Percentiles rank a stretch among this genome's conserved stretches.
Evolutionary conservation across 2,113 vertebrate genomes (phyloP).

Genomic region (Anolis carolinensis): DNA sequence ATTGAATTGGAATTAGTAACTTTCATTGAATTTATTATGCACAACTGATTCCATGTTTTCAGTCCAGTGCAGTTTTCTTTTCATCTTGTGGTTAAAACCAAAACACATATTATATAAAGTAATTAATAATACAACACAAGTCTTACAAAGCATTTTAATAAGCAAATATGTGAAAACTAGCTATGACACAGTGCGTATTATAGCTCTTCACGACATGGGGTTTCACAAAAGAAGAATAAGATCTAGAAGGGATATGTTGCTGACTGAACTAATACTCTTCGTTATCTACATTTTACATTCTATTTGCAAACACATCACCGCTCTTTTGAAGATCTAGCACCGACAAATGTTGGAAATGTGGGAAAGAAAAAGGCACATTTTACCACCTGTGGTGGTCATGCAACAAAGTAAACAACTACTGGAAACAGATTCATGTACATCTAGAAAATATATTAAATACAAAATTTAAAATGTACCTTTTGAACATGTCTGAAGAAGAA

Average conservation of each 20-base stretch:
- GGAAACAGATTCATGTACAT: no score
- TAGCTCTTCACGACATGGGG: neutral
- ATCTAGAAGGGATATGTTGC: neutral
- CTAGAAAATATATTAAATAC: no score
- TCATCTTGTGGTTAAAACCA: neutral
- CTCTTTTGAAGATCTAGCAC: neutral
- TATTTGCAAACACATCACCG: neutral
- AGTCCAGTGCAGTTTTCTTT: neutral
- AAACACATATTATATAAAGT: no score
- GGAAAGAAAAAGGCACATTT: no score
- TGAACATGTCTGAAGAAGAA: no score
- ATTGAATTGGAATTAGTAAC: no score
- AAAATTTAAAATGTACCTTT: no score
- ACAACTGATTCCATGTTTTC: neutral
- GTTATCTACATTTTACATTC: neutral
- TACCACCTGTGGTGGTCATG: no score
- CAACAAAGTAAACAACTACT: no score
- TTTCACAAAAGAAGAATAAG: neutral
- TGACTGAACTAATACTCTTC: neutral
- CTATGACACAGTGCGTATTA: neutral
- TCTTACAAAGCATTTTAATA: neutral
- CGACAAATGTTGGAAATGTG: no score
- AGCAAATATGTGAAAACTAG: neutral
- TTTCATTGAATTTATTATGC: neutral
- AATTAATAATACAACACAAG: no score